Evolutionary conservation across 2,113 vertebrate genomes (phyloP), one percentile per base, ranked within the genome.

Genomic region (Oncorhynchus tshawytscha): DNA sequence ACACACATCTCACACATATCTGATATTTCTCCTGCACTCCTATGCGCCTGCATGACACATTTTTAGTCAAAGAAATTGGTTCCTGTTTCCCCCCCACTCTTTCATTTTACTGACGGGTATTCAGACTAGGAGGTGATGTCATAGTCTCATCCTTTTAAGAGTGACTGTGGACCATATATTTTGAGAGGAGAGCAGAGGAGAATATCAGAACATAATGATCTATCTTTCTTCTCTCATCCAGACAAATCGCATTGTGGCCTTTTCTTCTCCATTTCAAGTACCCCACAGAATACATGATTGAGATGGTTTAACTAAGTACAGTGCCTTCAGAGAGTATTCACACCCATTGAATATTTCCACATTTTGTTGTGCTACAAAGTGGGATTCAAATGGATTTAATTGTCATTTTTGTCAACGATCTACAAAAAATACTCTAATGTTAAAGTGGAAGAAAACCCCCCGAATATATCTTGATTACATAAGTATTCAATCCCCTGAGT

Each of bases 41-140:
- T 9, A 91, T 79, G 85, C 74, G 72, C 78, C 88, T 75, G 88
- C 77, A 90, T 85, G 83, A 85, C 84, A 92, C 90, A 91, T 88
- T 84, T 92, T 93, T 92, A 90, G 92, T 93, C 90, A 90, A 90
- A 92, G 87, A 93, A 94, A 93, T 92, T 92, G 92, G 88, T 93
- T 91, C 88, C 89, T 90, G 85, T 90, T 86, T 45, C 39, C 16
- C 27, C 29, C 29, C 29, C 34, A 29, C n/a, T 72, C 20, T 87
- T 83, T 81, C 81, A 83, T 84, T 87, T 76, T 87, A 88, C 85
- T 80, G 89, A 82, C 78, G 71, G 77, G 85, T 87, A 82, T 88
- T 86, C 84, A 84, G 84, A 92, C 88, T 87, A 8, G 59, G n/a
- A 62, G 18, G 16, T 62, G 59, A 62, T 62, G 59, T 62, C 59